These are phyloP conservation scores for Eumacrocentrus americanus DNA, from an alignment of 2,888 invertebrate genomes.

Conservation along the genomic window DNA sequence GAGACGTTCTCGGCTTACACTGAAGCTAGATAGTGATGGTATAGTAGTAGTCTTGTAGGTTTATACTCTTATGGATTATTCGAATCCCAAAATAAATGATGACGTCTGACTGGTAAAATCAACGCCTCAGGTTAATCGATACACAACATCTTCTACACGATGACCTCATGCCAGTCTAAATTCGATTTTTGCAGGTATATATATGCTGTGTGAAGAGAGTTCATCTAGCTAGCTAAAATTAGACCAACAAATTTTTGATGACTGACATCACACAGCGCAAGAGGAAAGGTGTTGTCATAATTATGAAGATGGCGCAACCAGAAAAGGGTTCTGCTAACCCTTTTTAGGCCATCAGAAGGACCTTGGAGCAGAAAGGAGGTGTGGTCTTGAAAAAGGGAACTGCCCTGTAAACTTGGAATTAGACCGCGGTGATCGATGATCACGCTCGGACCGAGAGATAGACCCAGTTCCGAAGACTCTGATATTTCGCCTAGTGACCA, in stretches of 20 bases:
- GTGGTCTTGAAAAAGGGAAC: background rate
- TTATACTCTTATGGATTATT: background rate
- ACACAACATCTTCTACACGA: constrained; percentile 5
- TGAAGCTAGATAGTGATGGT: background rate
- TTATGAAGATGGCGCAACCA: too few species aligned
- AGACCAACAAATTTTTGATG: too few species aligned
- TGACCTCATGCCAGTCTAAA: constrained; percentile 21
- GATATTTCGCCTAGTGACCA: constrained; percentile 35
- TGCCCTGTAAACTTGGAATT: constrained; percentile 2
- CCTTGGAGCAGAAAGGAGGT: background rate
- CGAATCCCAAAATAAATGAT: constrained; percentile 16
- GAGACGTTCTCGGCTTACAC: too few species aligned
- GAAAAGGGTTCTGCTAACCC: background rate
- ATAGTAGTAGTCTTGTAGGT: too few species aligned
- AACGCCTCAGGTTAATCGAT: constrained; percentile 12
- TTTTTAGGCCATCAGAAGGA: background rate
- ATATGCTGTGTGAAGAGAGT: background rate
- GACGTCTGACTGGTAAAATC: constrained; percentile 4
- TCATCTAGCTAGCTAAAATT: background rate
- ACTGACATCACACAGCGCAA: too few species aligned
- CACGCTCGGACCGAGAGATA: constrained; percentile 12
- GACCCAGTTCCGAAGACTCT: constrained; percentile 32
- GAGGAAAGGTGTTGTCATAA: too few species aligned
- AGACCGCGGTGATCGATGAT: constrained; percentile 21
- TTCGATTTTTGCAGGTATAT: background rate